These are phyloP conservation scores for Lycophotia porphyrea DNA, from an alignment of 2,888 invertebrate genomes.

Conservation along the genomic window DNA sequence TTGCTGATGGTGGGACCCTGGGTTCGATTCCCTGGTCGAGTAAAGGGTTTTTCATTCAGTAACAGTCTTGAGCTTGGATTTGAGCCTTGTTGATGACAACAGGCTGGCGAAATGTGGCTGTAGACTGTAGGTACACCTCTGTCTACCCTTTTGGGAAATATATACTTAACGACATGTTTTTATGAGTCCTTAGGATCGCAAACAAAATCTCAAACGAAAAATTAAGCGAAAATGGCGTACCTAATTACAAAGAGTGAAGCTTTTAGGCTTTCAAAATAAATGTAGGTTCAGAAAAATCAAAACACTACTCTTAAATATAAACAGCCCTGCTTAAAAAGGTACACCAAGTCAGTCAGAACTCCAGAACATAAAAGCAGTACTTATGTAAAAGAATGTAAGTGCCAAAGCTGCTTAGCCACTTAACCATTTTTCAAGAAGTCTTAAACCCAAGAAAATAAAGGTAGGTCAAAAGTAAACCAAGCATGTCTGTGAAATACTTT, in stretches of 20 bases:
- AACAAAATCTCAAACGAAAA: neutral
- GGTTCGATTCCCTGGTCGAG: neutral
- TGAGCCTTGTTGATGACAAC: neutral
- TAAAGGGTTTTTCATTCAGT: neutral
- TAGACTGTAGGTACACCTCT: neutral
- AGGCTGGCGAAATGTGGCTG: neutral
- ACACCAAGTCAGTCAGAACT: neutral
- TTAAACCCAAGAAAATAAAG: constrained; percentile 27
- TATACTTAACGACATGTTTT: neutral
- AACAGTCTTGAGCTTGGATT: neutral
- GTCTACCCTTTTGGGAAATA: neutral
- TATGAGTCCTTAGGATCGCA: neutral
- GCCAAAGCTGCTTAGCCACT: constrained; percentile 16
- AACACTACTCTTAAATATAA: neutral
- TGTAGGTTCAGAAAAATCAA: neutral
- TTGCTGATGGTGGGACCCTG: neutral
- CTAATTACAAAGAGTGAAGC: neutral
- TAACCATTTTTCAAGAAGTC: constrained; percentile 27
- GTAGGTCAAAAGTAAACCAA: constrained; percentile 22
- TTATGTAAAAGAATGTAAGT: constrained; percentile 3
- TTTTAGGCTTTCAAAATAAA: neutral
- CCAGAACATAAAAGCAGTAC: neutral
- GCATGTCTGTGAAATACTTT: constrained; percentile 25
- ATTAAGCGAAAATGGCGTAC: neutral
- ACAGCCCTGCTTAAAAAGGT: constrained; percentile 3